phyloP scores from a whole-genome alignment of 1,140 invertebrate species.

The Drosophila fuyamai region DNA sequence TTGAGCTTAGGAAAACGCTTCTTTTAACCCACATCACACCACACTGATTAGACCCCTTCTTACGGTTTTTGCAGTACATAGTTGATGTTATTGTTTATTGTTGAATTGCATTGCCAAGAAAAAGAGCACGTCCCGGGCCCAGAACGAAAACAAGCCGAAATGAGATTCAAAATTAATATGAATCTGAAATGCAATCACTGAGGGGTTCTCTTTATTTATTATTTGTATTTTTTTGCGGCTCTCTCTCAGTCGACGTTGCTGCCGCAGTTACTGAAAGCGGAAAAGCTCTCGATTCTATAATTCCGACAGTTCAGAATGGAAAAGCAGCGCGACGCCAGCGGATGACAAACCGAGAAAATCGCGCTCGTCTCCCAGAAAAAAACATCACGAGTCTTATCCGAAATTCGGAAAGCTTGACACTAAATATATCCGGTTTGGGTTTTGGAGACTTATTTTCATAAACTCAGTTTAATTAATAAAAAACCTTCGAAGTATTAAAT shows the following conservation, averaged over 20 bases:
- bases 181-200: constrained; percentile 41
- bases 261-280: constrained; percentile 55
- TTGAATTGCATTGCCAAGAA: constrained; percentile 26
- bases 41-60: constrained; percentile 13
- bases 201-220: constrained; percentile 13
- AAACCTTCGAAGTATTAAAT: neutral
- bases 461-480: neutral
- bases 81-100: constrained; percentile 14
- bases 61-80: neutral
- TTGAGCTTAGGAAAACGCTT: neutral
- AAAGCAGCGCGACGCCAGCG: constrained; percentile 73
- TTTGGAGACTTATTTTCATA: neutral
- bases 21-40: constrained; percentile 23
- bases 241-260: neutral
- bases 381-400: neutral
- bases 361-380: constrained; percentile 25
- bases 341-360: constrained; percentile 49
- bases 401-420: neutral
- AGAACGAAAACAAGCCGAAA: constrained; percentile 25
- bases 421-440: constrained; percentile 17
- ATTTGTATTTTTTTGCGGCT: constrained; percentile 13
- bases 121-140: constrained; percentile 11
- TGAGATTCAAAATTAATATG: constrained; percentile 38
- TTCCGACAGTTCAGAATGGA: constrained; percentile 72
- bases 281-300: constrained; percentile 64